Evolutionary conservation across 1,140 invertebrate species (phyloP), one percentile per base, ranked within the genome.

Genomic region (Phthorimaea operculella): DNA sequence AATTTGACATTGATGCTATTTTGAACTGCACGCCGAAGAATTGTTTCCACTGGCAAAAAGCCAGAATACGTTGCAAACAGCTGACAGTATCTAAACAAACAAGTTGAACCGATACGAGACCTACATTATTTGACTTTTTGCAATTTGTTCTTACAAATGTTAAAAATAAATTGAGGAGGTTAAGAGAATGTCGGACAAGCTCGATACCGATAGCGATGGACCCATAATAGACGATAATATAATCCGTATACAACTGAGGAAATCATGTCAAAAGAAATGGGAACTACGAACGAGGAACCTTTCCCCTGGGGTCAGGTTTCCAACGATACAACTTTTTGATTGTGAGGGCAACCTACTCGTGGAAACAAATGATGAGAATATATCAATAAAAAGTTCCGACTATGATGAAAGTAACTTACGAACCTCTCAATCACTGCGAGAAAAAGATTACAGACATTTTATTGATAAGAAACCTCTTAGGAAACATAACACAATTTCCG

Each of bases 1-100:
- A 80, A 80, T 72, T 72, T 83, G 79, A 82, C 79, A 84, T 83
- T 83, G 78, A 60, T 74, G 69, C 70, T 83, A 81, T 84, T 81
- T 82, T 68, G 64, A 70, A 74, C 62, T 65, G 73, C 76, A 81
- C 80, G 76, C 70, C 74, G 65, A 64, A 70, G 72, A 73, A 74
- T 72, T 64, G 68, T 72, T 72, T 72, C 55, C 60, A 62, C 57
- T 85, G 82, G 82, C 75, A 62, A 54, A 21, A 63, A 64, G 79
- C 82, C 82, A 83, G 54, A 60, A 45, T 56, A 55, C 55, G 68
- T 72, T 66, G 68, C 16, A 68, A 75, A 79, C 74, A 81, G 77
- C 75, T 79, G 77, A 82, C 70, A 70, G 82, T 83, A n/a, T n/a
- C n/a, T n/a, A 83, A 85, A 85, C 77, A 85, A 83, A 83, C 72